Evolutionary conservation across 2,113 vertebrate species (phyloP).

Genomic region (Cynoglossus semilaevis): DNA sequence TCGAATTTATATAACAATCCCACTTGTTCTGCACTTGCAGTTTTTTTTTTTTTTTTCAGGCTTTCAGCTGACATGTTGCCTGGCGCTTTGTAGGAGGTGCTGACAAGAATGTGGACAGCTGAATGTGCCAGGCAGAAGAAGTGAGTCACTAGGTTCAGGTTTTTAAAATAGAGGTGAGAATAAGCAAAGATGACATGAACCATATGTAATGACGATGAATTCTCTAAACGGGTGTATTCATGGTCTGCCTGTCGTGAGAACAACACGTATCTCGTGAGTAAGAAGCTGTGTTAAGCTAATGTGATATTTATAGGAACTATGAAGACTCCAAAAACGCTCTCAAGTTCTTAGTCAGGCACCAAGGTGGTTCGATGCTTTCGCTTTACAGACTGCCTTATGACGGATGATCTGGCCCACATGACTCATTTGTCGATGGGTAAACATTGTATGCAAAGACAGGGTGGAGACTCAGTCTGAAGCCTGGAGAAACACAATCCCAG

Average conservation of each 20-base stretch:
- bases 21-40: constrained; percentile 56
- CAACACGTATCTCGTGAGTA: constrained; percentile 1
- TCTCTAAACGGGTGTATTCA: constrained; percentile 24
- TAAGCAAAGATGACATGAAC: constrained; percentile 57
- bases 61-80: constrained; percentile 61
- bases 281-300: not conserved
- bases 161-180: constrained; percentile 74
- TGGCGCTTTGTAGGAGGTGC: constrained; percentile 69
- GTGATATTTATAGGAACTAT: not conserved
- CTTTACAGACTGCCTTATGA: too few relatives aligned
- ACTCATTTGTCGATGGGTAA: too few relatives aligned
- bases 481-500: too few relatives aligned
- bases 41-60: constrained; percentile 7
- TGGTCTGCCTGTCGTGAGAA: constrained; percentile 7
- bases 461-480: too few relatives aligned
- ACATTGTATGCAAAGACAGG: too few relatives aligned
- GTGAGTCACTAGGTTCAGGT: constrained; percentile 71
- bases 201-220: constrained; percentile 55
- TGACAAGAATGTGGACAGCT: constrained; percentile 73
- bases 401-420: too few relatives aligned
- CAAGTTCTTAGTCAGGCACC: too few relatives aligned
- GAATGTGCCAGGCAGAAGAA: constrained; percentile 67
- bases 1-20: constrained; percentile 73
- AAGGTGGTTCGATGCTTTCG: too few relatives aligned
- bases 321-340: too few relatives aligned